Evolutionary conservation across 1,140 invertebrate species (phyloP).

Genomic region (Drosophila paulistorum): DNA sequence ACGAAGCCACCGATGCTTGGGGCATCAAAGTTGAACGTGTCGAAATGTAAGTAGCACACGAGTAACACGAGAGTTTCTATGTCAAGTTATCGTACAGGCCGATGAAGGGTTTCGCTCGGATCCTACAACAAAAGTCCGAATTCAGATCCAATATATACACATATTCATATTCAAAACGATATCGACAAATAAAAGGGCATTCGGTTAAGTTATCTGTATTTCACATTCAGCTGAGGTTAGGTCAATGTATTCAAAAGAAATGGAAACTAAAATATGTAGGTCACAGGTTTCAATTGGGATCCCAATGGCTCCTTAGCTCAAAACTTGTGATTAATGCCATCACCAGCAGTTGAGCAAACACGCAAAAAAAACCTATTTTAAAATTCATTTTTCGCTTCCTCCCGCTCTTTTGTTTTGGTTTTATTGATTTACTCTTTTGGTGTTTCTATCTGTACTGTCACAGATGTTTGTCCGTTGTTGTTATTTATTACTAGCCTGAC

Average conservation of each 20-base stretch:
- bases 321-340: not conserved
- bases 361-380: not conserved
- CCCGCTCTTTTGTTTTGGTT: not conserved
- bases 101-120: not conserved
- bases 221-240: too few species aligned
- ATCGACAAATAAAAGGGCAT: not conserved
- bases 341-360: not conserved
- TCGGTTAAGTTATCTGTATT: too few species aligned
- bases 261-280: too few species aligned
- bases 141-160: not conserved
- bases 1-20: conserved; percentile 97
- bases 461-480: conserved; percentile 36
- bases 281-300: too few species aligned
- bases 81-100: conserved; percentile 45
- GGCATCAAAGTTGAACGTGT: conserved; percentile 98
- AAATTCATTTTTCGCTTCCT: not conserved
- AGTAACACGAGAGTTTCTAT: conserved; percentile 62
- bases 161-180: not conserved
- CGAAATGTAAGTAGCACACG: conserved; percentile 91
- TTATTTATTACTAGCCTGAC: conserved; percentile 66
- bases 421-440: not conserved
- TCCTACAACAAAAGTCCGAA: not conserved
- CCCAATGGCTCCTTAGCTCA: not conserved
- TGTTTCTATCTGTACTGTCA: conserved; percentile 62
- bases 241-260: too few species aligned